Evolutionary conservation across 2,888 invertebrate genomes (phyloP), one percentile per base, ranked within the genome.

Genomic region (Tanypteryx hageni): DNA sequence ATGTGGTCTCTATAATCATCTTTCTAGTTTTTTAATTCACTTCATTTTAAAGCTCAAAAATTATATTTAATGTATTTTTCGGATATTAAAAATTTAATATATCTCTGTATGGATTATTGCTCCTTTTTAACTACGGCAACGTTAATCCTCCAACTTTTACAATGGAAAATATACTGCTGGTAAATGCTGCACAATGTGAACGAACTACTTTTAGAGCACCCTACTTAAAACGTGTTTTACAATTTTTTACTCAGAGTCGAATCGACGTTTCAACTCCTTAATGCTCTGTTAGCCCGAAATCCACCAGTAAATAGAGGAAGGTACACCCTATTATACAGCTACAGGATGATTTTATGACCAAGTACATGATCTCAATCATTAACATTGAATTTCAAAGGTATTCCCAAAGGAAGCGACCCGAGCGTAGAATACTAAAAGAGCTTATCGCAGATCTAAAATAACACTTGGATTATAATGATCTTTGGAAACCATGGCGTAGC

Each of bases 381-480:
- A 4, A 22, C 76, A 27, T 27, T 76, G 76, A 76, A 76, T 76
- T 76, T 76, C 27, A 76, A 76, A 76, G 76, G 27, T 76, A 0
- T 68, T 68, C 68, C 68, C 22, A 22, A 10, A 68, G 68, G n/a
- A 9, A 18, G 18, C 22, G 27, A 27, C 76, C 76, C 76, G 13
- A 27, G 76, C 27, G 22, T 68, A 68, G 84, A 84, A 56, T 56
- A 44, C 84, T 5, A n/a, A 56, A 57, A 56, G 85, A 57, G 85
- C 85, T 85, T 57, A 85, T 85, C 85, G 56, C 22, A 57, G 85
- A 85, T 85, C 85, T 85, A 85, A 58, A 85, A 57, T 58, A 85
- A 85, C 85, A 57, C 57, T 85, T 58, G 22, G 57, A 57, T 14
- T 85, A 57, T 85, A 85, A 85, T 85, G 85, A 85, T 18, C 85